Evolutionary conservation across 2,888 invertebrate genomes (phyloP).

Genomic region (Drosophila anomalata): DNA sequence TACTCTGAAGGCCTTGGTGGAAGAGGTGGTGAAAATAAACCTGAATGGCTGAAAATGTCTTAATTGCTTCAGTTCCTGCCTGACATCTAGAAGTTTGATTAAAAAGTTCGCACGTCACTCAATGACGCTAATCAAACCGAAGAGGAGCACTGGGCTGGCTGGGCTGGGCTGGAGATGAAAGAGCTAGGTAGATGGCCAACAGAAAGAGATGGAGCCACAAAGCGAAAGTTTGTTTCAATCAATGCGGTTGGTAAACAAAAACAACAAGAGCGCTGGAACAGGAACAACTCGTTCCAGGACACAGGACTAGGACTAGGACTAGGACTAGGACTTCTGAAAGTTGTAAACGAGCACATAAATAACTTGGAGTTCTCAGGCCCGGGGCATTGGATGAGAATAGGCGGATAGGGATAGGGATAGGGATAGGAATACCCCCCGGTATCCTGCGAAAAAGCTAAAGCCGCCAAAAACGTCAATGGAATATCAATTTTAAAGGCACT

Average conservation of each 20-base stretch:
- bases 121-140: conserved; percentile 62
- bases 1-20: too few relatives aligned
- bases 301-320: not conserved
- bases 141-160: not conserved
- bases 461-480: conserved; percentile 71
- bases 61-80: conserved; percentile 58
- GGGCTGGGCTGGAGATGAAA: not conserved
- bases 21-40: not conserved
- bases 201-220: conserved; percentile 25
- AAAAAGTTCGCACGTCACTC: conserved; percentile 70
- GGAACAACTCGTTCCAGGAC: conserved; percentile 9
- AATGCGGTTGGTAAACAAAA: conserved; percentile 52
- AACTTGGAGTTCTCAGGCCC: conserved; percentile 55
- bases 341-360: conserved; percentile 77
- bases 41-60: conserved; percentile 42
- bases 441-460: conserved; percentile 6
- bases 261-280: conserved; percentile 11
- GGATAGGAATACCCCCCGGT: not conserved
- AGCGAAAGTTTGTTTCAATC: conserved; percentile 75
- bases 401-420: not conserved
- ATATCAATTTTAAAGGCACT: conserved; percentile 71
- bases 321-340: conserved; percentile 28
- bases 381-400: conserved; percentile 15
- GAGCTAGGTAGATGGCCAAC: too few relatives aligned
- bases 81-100: conserved; percentile 63